Evolutionary conservation across 2,113 vertebrate species (phyloP), one percentile per base, ranked within the genome.

Genomic region (Vombatus ursinus): DNA sequence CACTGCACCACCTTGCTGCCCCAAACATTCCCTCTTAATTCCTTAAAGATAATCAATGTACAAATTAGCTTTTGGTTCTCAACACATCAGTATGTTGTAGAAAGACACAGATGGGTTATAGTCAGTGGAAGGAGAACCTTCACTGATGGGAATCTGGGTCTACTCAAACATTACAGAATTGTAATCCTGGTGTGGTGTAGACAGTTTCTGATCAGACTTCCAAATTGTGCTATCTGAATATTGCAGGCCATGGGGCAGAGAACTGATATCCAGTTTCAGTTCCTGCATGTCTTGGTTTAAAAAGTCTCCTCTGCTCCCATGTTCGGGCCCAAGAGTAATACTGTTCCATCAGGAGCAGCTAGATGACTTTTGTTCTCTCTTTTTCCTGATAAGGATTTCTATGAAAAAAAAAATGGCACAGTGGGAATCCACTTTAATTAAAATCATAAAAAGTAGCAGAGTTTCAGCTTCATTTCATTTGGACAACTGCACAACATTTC

Each of bases 391-490:
- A 96, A 49, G 52, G 7, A 90, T 93, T 94, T 44, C 54, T 50
- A 44, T 77, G 28, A 24, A 95, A 95, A 95, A 94, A 77, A 77
- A 0, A 52, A 2, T 48, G 22, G 48, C 61, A 89, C 54, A 52
- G 47, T 89, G 44, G 57, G 91, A 97, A 92, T 57, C 48, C 5
- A 22, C 61, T 96, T 95, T 57, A 97, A 96, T 61, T 93, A 26
- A 96, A 96, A 93, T 92, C 0, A 84, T 91, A 95, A 94, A 95
- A 95, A 97, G 93, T 84, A 14, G 25, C 52, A 53, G 90, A 92
- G 94, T 95, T 52, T 89, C 49, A 52, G 90, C 96, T 90, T 96
- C 31, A 68, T 96, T 97, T 97, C 5, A 95, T 96, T 51, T 94
- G 57, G 93, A 93, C 22, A 53, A 51, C n/a, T 8, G n/a, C 37